Evolutionary conservation across 1,140 invertebrate genomes (phyloP).

Genomic region (Physella acuta): DNA sequence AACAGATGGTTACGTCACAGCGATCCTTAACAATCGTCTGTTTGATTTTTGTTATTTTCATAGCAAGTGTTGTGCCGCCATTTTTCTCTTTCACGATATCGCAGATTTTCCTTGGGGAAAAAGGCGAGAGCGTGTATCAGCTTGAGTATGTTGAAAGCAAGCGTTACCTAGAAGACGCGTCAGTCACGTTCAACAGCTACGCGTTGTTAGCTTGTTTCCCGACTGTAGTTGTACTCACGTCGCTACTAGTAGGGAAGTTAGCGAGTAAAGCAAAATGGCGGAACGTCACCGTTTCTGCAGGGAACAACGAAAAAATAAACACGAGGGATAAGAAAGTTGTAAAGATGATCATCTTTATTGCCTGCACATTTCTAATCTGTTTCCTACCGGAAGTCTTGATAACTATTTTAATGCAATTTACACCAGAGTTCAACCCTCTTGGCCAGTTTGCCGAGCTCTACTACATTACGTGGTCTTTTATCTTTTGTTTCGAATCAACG

Average conservation of each 20-base stretch:
- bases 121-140: no score
- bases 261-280: background rate
- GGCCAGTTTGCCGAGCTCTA: background rate
- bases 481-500: background rate
- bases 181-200: background rate
- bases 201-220: background rate
- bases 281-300: background rate
- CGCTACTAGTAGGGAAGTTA: background rate
- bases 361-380: background rate
- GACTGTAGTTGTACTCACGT: background rate
- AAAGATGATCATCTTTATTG: constrained; percentile 3
- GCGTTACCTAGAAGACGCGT: background rate
- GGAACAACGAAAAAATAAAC: background rate
- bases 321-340: background rate
- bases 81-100: background rate
- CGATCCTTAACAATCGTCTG: background rate
- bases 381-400: background rate
- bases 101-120: no score
- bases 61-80: background rate
- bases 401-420: background rate
- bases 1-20: background rate
- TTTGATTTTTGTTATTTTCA: background rate
- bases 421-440: background rate
- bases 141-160: background rate
- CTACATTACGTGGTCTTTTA: background rate